Percentiles rank a stretch among this genome's conserved stretches.
These are phyloP conservation scores for Arrhamphus sclerolepis DNA, from an alignment of 2,797 vertebrate species.

Conservation along the genomic window DNA sequence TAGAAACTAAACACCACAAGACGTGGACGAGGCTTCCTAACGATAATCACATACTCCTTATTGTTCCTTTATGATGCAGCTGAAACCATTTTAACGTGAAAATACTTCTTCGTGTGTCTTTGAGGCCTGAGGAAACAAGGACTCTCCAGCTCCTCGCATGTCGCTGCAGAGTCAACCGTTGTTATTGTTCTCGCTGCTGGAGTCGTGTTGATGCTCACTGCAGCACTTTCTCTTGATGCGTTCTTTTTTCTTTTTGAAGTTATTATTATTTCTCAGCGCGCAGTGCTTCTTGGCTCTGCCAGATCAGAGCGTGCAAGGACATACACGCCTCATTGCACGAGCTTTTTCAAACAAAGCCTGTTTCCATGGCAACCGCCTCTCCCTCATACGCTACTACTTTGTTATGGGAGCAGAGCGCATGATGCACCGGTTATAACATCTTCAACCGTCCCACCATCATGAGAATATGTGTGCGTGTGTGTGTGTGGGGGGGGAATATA, in stretches of 20 bases:
- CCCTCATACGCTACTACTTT: slow-evolving; percentile 30
- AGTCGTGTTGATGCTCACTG: not conserved
- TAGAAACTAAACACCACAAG: too few relatives aligned
- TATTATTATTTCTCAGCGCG: slow-evolving; percentile 6
- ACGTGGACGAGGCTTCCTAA: too few relatives aligned
- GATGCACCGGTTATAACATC: slow-evolving; percentile 37
- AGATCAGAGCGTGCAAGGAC: slow-evolving; percentile 40
- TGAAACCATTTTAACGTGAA: too few relatives aligned
- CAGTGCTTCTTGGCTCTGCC: slow-evolving; percentile 36
- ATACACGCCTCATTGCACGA: slow-evolving; percentile 50
- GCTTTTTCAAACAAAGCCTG: slow-evolving; percentile 73
- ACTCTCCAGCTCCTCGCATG: too few relatives aligned
- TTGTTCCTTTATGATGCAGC: too few relatives aligned
- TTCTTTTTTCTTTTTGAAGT: not conserved
- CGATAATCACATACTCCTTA: too few relatives aligned
- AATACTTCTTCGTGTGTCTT: too few relatives aligned
- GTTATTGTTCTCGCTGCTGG: too few relatives aligned
- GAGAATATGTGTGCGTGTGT: not conserved
- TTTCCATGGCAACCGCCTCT: slow-evolving; percentile 74
- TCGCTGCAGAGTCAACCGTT: not conserved
- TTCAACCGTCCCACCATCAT: slow-evolving; percentile 4
- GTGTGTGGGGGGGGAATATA: too few relatives aligned
- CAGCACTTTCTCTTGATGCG: not conserved
- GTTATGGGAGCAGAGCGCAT: slow-evolving; percentile 50
- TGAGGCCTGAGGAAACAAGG: too few relatives aligned